Conservation (phyloP, 1,140 invertebrate species). For the Copidosoma floridanum region DNA sequence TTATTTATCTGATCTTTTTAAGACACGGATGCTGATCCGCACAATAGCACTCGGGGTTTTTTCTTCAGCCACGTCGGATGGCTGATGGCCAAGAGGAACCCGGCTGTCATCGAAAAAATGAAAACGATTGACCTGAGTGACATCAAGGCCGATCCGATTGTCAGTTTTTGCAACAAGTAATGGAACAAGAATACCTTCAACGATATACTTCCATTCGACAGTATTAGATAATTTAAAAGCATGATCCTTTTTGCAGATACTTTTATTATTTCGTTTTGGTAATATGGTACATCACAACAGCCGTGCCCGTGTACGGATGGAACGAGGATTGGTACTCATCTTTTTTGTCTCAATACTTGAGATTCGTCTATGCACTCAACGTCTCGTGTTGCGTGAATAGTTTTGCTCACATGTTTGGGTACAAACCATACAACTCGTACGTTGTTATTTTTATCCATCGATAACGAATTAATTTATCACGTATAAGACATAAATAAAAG, state of each 20-base stretch:
- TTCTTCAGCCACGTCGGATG: slow-evolving; percentile 94
- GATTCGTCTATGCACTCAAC: slow-evolving; percentile 68
- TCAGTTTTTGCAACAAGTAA: slow-evolving; percentile 37
- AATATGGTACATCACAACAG: slow-evolving; percentile 48
- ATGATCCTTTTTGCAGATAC: background rate
- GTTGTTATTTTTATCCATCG: slow-evolving; percentile 41
- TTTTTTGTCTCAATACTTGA: slow-evolving; percentile 64
- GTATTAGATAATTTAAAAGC: background rate
- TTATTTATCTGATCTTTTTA: no score
- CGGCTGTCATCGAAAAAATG: slow-evolving; percentile 77
- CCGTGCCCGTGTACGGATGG: slow-evolving; percentile 64
- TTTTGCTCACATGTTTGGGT: slow-evolving; percentile 71
- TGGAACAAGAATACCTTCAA: no score
- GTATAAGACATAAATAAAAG: background rate
- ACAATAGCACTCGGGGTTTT: slow-evolving; percentile 82
- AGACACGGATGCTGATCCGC: slow-evolving; percentile 88
- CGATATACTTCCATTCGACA: background rate
- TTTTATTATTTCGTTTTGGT: no score
- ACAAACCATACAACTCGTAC: slow-evolving; percentile 74
- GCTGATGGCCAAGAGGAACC: slow-evolving; percentile 83
- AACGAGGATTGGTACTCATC: slow-evolving; percentile 63
- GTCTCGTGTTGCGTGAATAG: slow-evolving; percentile 77
- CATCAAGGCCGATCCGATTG: slow-evolving; percentile 69
- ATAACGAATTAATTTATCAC: background rate
- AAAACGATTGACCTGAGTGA: slow-evolving; percentile 78